phyloP scores from a whole-genome alignment of 2,888 invertebrate species.

The Drosophila trichaetosa region DNA sequence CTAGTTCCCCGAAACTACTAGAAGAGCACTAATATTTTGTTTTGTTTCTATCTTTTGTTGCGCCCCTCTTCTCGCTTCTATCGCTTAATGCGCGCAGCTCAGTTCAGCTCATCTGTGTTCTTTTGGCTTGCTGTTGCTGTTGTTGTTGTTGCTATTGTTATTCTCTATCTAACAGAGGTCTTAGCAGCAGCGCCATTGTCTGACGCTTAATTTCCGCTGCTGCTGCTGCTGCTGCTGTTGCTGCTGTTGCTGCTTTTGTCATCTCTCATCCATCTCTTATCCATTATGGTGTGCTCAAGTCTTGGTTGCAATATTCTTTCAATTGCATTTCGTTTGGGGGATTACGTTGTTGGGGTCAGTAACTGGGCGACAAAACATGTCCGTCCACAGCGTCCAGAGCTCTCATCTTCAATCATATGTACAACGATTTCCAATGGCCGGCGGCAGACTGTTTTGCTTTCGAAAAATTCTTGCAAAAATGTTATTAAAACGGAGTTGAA shows the following conservation, averaged over 20 bases:
- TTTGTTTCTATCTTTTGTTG: conserved; percentile 10
- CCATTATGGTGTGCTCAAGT: conserved; percentile 65
- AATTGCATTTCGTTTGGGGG: conserved; percentile 59
- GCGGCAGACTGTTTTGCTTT: conserved; percentile 14
- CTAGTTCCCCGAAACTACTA: neutral
- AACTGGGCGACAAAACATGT: conserved; percentile 37
- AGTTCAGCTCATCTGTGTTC: conserved; percentile 30
- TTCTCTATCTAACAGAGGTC: conserved; percentile 10
- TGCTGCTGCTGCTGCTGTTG: conserved; percentile 12
- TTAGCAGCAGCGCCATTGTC: conserved; percentile 35
- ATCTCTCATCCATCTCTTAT: conserved; percentile 33
- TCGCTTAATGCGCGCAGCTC: conserved; percentile 7
- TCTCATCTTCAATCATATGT: conserved; percentile 22
- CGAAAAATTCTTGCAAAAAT: conserved; percentile 31
- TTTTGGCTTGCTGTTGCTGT: conserved; percentile 19
- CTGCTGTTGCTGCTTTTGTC: conserved; percentile 24
- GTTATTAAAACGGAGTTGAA: conserved; percentile 62
- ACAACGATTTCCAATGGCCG: conserved; percentile 45
- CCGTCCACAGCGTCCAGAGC: conserved; percentile 20
- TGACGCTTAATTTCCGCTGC: conserved; percentile 42
- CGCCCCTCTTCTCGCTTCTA: conserved; percentile 6
- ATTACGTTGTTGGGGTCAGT: conserved; percentile 35
- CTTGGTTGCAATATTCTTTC: conserved; percentile 58
- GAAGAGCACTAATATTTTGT: neutral
- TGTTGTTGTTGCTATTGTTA: conserved; percentile 27